phyloP scores from a whole-genome alignment of 2,797 vertebrate genomes.

The Pseudochirops corinnae region DNA sequence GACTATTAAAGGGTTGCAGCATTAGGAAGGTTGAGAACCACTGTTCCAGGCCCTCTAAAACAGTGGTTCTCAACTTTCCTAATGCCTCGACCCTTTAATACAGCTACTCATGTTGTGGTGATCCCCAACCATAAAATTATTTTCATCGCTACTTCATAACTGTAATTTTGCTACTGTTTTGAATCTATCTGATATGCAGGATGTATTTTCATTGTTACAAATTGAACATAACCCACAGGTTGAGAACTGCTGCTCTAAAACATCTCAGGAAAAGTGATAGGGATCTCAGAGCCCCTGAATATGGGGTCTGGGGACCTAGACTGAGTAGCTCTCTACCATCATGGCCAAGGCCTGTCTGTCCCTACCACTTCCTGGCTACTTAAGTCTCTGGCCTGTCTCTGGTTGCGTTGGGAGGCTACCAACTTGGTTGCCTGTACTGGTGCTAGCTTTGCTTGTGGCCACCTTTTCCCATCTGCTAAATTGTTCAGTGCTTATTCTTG shows the following conservation, averaged over 20 bases:
- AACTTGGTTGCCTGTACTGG: neutral
- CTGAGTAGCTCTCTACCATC: neutral
- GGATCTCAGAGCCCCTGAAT: neutral
- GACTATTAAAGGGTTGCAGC: too few relatives aligned
- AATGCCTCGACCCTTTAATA: too few relatives aligned
- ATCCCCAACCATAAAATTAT: too few relatives aligned
- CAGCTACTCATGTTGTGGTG: too few relatives aligned
- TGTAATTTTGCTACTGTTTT: too few relatives aligned
- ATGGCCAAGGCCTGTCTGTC: neutral
- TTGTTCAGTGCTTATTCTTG: slow-evolving; percentile 19
- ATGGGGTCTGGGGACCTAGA: too few relatives aligned
- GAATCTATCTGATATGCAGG: too few relatives aligned
- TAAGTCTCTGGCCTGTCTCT: neutral
- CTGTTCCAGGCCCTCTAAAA: neutral
- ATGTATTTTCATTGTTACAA: too few relatives aligned
- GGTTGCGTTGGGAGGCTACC: neutral
- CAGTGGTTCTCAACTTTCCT: too few relatives aligned
- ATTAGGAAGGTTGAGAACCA: too few relatives aligned
- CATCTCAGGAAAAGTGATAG: neutral
- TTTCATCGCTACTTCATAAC: too few relatives aligned
- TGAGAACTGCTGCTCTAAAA: neutral
- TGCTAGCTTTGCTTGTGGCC: neutral
- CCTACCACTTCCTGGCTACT: neutral
- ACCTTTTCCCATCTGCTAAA: neutral
- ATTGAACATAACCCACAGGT: too few relatives aligned